Evolutionary conservation across 2,888 invertebrate genomes (phyloP).

Genomic region (Trypoxylon attenuatum): DNA sequence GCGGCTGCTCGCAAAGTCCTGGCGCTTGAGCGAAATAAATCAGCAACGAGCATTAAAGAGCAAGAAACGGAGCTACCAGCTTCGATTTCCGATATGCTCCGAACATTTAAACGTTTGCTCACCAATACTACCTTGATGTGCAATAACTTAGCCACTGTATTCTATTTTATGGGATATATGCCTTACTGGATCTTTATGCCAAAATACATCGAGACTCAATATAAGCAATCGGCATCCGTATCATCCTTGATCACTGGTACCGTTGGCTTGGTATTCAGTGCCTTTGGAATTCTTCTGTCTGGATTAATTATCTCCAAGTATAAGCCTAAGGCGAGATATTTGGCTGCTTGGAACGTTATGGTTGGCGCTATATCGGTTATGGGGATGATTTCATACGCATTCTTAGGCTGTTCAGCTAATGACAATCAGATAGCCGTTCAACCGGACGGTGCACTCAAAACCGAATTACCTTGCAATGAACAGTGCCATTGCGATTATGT

Average conservation of each 20-base stretch:
- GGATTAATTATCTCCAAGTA: constrained; percentile 81
- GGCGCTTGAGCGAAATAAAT: constrained; percentile 68
- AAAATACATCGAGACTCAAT: constrained; percentile 89
- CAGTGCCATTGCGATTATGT: constrained; percentile 83
- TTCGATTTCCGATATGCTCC: constrained; percentile 78
- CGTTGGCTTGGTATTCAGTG: constrained; percentile 82
- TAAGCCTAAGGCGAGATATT: constrained; percentile 80
- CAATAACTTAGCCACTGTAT: constrained; percentile 84
- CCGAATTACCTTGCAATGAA: constrained; percentile 78
- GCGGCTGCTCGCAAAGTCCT: constrained; percentile 78
- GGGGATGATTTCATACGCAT: constrained; percentile 81
- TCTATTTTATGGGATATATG: constrained; percentile 83
- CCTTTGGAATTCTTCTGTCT: constrained; percentile 81
- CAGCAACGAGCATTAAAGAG: constrained; percentile 59
- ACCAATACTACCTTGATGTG: constrained; percentile 82
- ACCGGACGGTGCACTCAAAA: constrained; percentile 73
- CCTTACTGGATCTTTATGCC: constrained; percentile 89
- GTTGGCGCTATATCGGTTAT: constrained; percentile 80
- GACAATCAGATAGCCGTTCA: constrained; percentile 76
- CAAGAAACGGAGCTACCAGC: constrained; percentile 65
- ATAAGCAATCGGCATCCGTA: constrained; percentile 84
- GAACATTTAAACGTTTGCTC: constrained; percentile 79
- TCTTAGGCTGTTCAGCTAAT: constrained; percentile 81
- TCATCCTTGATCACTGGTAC: constrained; percentile 86
- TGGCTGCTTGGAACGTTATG: constrained; percentile 83